phyloP scores from a whole-genome alignment of 92 coral and sea anemone species.

The Blastomussa wellsi region DNA sequence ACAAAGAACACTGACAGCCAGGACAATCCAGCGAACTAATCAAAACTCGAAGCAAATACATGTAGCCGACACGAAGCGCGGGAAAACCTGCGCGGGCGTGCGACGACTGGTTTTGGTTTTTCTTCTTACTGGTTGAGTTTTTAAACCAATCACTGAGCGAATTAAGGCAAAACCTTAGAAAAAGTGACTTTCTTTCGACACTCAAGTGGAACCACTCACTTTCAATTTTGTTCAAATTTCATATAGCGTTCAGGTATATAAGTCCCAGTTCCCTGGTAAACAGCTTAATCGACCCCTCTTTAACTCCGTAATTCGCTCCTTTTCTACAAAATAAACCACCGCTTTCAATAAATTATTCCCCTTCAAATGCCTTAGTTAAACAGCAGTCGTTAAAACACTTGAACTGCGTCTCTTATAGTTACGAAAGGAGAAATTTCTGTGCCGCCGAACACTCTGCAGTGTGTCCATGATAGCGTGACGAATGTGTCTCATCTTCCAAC shows the following conservation, averaged over 20 bases:
- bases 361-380: not conserved
- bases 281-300: not conserved
- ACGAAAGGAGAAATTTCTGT: not conserved
- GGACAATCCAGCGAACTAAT: no score
- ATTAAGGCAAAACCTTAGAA: no score
- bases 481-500: slow-evolving; percentile 28
- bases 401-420: not conserved
- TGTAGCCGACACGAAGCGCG: no score
- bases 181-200: no score
- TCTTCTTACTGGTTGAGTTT: no score
- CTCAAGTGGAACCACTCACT: no score
- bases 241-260: not conserved
- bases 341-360: not conserved
- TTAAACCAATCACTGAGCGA: no score
- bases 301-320: not conserved
- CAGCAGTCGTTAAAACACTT: not conserved
- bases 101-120: no score
- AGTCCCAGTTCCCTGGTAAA: not conserved
- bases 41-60: no score
- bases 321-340: not conserved
- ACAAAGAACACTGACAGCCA: no score
- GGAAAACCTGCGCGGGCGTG: no score
- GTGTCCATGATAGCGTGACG: not conserved
- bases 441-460: not conserved
- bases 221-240: not conserved